These are phyloP conservation scores for Drepanosiphum platanoidis DNA, from an alignment of 2,888 invertebrate genomes.

Conservation along the genomic window DNA sequence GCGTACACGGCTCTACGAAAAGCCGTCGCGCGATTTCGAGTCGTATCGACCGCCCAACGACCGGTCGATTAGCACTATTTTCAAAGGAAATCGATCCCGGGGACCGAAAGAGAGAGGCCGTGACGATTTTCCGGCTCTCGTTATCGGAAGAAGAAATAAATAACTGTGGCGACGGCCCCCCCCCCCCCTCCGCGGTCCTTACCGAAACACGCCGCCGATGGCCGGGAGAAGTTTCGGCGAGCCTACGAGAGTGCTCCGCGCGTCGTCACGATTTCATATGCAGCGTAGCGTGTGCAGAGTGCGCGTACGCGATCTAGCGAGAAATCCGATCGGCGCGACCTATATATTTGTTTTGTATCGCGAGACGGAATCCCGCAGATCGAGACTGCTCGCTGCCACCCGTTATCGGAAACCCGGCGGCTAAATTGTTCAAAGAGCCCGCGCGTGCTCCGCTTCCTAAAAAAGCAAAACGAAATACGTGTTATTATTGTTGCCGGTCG, in stretches of 20 bases:
- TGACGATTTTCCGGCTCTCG: too few species aligned
- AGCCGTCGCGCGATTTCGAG: too few species aligned
- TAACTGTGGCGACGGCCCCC: too few species aligned
- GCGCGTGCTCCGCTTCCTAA: not conserved
- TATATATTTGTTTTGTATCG: not conserved
- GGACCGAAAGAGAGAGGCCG: too few species aligned
- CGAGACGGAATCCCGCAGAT: not conserved
- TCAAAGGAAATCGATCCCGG: too few species aligned
- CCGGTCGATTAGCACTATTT: too few species aligned
- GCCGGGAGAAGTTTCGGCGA: too few species aligned
- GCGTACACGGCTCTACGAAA: too few species aligned
- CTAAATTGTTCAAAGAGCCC: not conserved
- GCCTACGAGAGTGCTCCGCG: not conserved
- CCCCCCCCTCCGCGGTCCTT: too few species aligned
- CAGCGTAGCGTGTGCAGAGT: not conserved
- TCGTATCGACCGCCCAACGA: too few species aligned
- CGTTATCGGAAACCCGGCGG: not conserved
- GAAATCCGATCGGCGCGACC: not conserved
- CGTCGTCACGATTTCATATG: not conserved
- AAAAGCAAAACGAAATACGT: not conserved
- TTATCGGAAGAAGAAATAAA: too few species aligned
- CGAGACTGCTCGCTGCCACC: not conserved
- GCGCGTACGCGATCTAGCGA: not conserved
- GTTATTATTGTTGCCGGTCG: not conserved
- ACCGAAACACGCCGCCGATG: not conserved